These are phyloP conservation scores for Prunella himalayana DNA, from an alignment of 2,113 vertebrate species.

Conservation along the genomic window DNA sequence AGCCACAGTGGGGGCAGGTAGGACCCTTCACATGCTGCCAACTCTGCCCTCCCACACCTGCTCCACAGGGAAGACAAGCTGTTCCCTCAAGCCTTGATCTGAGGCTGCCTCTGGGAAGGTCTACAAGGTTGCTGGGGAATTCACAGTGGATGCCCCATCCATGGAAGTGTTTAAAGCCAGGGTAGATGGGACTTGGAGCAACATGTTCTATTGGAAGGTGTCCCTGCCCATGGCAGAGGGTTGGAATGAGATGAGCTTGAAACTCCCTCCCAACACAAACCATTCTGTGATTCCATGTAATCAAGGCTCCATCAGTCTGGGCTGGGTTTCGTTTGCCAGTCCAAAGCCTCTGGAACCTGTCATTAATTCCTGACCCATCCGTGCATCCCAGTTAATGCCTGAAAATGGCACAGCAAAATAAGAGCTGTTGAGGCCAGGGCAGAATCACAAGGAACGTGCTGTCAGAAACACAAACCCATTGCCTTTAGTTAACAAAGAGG, in stretches of 20 bases:
- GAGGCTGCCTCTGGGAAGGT: rapidly evolving
- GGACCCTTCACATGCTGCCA: not conserved
- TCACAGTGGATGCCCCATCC: not conserved
- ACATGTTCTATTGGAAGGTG: not conserved
- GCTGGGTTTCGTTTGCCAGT: not conserved
- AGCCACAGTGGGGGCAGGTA: conserved; percentile 90
- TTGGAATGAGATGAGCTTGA: not conserved
- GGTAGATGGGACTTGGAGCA: not conserved
- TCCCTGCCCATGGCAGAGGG: not conserved
- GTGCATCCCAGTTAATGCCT: not conserved
- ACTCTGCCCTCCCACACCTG: not conserved
- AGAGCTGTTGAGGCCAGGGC: not conserved
- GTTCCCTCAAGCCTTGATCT: not conserved
- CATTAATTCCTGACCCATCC: not conserved
- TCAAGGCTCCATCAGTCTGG: not conserved
- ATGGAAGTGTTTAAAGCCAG: not conserved
- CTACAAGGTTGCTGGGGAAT: not conserved
- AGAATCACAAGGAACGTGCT: not conserved
- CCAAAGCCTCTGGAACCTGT: not conserved
- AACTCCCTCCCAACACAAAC: not conserved
- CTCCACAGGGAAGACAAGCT: not conserved
- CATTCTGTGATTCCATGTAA: not conserved
- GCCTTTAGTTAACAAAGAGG: not conserved
- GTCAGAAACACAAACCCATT: not conserved
- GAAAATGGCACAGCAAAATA: not conserved